A percentile compares a stretch with the other conserved stretches of the same genome.
These are phyloP conservation scores for Palloptera scutellata DNA, from an alignment of 2,888 invertebrate genomes.

Conservation along the genomic window DNA sequence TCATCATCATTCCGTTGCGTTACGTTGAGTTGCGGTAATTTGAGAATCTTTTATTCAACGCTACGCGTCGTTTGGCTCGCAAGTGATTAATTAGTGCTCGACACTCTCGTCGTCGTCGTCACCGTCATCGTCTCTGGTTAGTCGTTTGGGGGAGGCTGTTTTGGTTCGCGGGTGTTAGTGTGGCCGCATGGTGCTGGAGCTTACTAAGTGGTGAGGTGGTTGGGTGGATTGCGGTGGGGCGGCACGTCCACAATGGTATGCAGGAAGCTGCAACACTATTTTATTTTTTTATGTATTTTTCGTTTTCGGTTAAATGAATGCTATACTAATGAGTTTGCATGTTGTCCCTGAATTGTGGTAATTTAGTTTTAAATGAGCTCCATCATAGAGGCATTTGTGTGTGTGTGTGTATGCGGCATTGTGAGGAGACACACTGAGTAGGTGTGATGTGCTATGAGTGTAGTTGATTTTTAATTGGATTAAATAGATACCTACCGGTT, in stretches of 20 bases:
- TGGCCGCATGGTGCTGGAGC: too few relatives aligned
- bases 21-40: slow-evolving; percentile 26
- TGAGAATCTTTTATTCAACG: slow-evolving; percentile 32
- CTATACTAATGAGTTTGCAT: slow-evolving; percentile 32
- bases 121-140: too few relatives aligned
- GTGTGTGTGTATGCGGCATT: too few relatives aligned
- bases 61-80: slow-evolving; percentile 19
- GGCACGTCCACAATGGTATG: not conserved
- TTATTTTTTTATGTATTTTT: not conserved
- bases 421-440: too few relatives aligned
- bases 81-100: slow-evolving; percentile 38
- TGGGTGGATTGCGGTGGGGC: not conserved
- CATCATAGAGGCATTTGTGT: too few relatives aligned
- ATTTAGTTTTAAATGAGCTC: slow-evolving; percentile 34
- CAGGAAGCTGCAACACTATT: too few relatives aligned
- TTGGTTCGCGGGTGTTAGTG: not conserved
- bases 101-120: too few relatives aligned
- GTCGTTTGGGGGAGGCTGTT: too few relatives aligned
- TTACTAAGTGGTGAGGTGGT: not conserved
- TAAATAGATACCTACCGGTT: too few relatives aligned
- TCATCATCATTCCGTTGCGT: not conserved
- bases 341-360: slow-evolving; percentile 30
- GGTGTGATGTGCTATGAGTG: too few relatives aligned
- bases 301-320: not conserved
- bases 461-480: too few relatives aligned